phyloP scores from a whole-genome alignment of 1,140 invertebrate genomes.

The Catajapyx aquilonaris region DNA sequence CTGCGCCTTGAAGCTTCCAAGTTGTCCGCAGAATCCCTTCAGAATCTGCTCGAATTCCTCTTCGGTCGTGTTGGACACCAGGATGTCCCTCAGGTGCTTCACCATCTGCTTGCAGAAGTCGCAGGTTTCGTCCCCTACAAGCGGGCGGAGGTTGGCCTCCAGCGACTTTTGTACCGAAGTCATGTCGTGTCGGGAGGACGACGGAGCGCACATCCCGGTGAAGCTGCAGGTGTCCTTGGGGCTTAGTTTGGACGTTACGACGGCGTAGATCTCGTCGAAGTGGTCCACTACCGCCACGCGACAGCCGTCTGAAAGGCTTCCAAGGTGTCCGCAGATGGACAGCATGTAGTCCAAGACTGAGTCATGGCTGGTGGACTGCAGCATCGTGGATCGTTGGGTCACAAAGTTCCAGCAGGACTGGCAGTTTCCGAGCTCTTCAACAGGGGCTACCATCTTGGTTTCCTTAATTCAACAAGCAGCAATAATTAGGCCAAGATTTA shows the following conservation, averaged over 20 bases:
- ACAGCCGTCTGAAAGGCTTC: conserved; percentile 55
- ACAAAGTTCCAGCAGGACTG: no score
- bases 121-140: conserved; percentile 29
- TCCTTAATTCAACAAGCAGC: no score
- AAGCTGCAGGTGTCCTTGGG: conserved; percentile 1
- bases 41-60: conserved; percentile 55
- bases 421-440: no score
- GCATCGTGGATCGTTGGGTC: no score
- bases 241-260: conserved; percentile 16
- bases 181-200: no score
- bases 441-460: no score
- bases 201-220: no score
- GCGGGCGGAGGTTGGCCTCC: not conserved
- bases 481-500: no score
- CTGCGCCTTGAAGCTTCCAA: conserved; percentile 32
- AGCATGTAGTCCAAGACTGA: conserved; percentile 6
- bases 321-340: conserved; percentile 38
- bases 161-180: no score
- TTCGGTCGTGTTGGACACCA: conserved; percentile 69
- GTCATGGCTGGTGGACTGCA: no score
- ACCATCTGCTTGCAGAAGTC: conserved; percentile 66
- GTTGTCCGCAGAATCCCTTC: conserved; percentile 57
- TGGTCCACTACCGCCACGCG: conserved; percentile 43
- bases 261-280: conserved; percentile 40
- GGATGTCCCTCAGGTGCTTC: conserved; percentile 47